A percentile compares a stretch with the other conserved stretches of the same genome.
These are phyloP conservation scores for Apostichopus leukothele DNA, from an alignment of 53 echinoderm and acorn worm genomes.

Conservation along the genomic window DNA sequence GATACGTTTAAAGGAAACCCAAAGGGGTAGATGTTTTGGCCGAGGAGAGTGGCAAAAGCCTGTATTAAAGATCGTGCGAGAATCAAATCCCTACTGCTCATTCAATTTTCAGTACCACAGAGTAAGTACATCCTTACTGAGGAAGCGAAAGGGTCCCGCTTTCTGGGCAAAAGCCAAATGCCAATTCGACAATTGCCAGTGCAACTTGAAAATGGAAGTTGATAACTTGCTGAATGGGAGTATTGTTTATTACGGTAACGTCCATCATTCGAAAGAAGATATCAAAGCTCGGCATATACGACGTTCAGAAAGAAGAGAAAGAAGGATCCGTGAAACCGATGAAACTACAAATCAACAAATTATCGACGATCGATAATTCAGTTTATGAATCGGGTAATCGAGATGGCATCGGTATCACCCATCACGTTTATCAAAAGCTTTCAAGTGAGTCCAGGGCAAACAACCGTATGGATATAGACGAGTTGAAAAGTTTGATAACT, in stretches of 20 bases:
- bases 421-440: conserved; percentile 19
- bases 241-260: conserved; percentile 1
- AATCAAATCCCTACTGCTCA: conserved; percentile 19
- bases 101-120: conserved; percentile 7
- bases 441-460: conserved; percentile 20
- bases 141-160: not conserved
- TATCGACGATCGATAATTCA: not conserved
- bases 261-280: not conserved
- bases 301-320: not conserved
- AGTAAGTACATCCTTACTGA: not conserved
- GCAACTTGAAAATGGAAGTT: not conserved
- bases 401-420: not conserved
- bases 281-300: conserved; percentile 6
- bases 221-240: not conserved
- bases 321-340: conserved; percentile 22
- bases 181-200: not conserved
- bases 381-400: conserved; percentile 1
- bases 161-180: not conserved
- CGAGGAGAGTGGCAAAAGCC: conserved; percentile 23
- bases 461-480: not conserved
- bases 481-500: not conserved
- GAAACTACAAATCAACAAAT: not conserved
- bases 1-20: not conserved
- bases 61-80: not conserved
- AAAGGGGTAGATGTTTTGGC: conserved; percentile 4